phyloP scores from a whole-genome alignment of 2,113 vertebrate species.

The Stigmatopora nigra region DNA sequence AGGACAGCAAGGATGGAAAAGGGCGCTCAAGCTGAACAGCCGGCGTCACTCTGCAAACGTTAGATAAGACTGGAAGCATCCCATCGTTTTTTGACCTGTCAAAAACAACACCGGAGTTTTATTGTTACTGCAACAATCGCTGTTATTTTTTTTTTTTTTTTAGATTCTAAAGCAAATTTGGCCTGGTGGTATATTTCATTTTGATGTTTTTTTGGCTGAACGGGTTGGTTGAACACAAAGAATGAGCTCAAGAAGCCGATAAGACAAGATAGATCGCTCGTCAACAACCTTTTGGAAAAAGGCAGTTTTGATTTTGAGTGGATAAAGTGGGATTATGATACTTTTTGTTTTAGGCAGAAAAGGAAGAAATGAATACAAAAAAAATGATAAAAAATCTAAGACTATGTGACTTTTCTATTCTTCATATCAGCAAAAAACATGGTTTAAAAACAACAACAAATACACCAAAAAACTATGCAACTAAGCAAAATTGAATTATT shows the following conservation, averaged over 20 bases:
- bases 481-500: too few relatives aligned
- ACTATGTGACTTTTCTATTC: too few relatives aligned
- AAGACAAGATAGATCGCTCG: neutral
- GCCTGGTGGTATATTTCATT: conserved; percentile 27
- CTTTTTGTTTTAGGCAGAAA: neutral
- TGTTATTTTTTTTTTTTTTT: conserved; percentile 21
- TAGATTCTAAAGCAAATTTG: conserved; percentile 35
- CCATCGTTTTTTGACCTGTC: conserved; percentile 40
- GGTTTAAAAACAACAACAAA: too few relatives aligned
- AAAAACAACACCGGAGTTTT: conserved; percentile 45
- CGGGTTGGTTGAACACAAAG: neutral
- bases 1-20: conserved; percentile 32
- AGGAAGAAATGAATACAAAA: neutral
- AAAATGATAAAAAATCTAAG: too few relatives aligned
- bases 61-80: conserved; percentile 62
- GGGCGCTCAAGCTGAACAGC: conserved; percentile 46
- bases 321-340: too few relatives aligned
- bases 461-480: too few relatives aligned
- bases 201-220: conserved; percentile 12
- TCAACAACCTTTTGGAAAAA: neutral
- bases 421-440: too few relatives aligned
- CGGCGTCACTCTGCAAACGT: conserved; percentile 36
- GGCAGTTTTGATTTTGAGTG: neutral
- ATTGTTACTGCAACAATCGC: conserved; percentile 18
- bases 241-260: neutral